Percentiles rank a stretch among this genome's conserved stretches.
Evolutionary conservation across 1,140 invertebrate species (phyloP).

Genomic region (Periplaneta americana): DNA sequence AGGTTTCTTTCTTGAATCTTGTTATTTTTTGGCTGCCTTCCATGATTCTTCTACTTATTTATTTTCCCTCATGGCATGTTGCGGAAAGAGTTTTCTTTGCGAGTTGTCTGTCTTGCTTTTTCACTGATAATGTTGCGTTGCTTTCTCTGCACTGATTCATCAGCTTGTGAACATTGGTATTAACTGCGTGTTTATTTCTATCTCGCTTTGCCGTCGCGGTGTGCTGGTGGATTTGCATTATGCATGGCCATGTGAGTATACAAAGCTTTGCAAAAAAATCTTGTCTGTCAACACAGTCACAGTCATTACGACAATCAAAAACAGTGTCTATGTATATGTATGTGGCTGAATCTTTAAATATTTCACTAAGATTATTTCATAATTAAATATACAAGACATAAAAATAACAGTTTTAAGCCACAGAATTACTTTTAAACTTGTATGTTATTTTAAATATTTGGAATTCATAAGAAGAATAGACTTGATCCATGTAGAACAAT

Average conservation of each 20-base stretch:
- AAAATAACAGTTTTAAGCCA: no score
- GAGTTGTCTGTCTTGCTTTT: neutral
- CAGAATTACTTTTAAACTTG: no score
- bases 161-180: slow-evolving; percentile 8
- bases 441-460: no score
- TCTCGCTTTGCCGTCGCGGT: slow-evolving; percentile 12
- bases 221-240: slow-evolving; percentile 3
- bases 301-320: no score
- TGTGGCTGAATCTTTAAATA: no score
- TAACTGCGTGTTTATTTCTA: slow-evolving; percentile 13
- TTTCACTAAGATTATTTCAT: no score
- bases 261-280: neutral
- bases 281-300: neutral
- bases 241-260: slow-evolving; percentile 15
- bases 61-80: no score
- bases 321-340: no score
- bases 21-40: neutral
- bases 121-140: neutral
- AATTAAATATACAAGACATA: no score
- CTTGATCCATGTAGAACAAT: no score
- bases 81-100: neutral
- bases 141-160: neutral
- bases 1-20: neutral
- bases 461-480: no score
- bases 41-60: no score